A percentile compares a stretch with the other conserved stretches of the same genome.
Evolutionary conservation across 2,888 invertebrate genomes (phyloP).

Genomic region (Lathronympha strigana): DNA sequence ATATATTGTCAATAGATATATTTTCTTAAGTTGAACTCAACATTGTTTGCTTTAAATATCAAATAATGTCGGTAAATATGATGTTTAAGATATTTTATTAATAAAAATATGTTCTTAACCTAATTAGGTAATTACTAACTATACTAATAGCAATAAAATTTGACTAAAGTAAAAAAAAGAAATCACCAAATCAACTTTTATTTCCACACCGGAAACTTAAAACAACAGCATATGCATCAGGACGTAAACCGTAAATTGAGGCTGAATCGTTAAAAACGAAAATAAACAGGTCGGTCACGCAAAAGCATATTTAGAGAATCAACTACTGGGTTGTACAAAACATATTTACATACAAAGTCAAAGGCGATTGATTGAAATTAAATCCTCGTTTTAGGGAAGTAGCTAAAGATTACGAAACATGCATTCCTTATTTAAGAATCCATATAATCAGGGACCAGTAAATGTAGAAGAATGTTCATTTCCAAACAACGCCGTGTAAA

Average conservation of each 20-base stretch:
- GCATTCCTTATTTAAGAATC: conserved; percentile 4
- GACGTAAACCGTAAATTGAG: conserved; percentile 43
- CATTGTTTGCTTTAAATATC: no score
- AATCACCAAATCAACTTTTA: conserved; percentile 22
- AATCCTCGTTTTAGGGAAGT: conserved; percentile 32
- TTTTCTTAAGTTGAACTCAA: not conserved
- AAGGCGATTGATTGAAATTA: conserved; percentile 41
- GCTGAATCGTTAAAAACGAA: conserved; percentile 49
- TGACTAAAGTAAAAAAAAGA: not conserved
- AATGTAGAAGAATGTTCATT: no score
- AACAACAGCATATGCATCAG: conserved; percentile 36
- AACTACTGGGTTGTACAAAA: conserved; percentile 52
- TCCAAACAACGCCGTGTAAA: no score
- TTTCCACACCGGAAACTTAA: conserved; percentile 32
- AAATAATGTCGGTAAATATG: no score
- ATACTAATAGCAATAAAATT: not conserved
- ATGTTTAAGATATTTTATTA: no score
- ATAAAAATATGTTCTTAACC: no score
- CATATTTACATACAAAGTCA: conserved; percentile 42
- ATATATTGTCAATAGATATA: no score
- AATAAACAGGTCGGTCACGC: conserved; percentile 58
- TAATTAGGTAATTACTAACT: no score
- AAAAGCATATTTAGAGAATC: conserved; percentile 68
- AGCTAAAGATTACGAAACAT: not conserved
- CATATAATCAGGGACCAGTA: not conserved